These are phyloP conservation scores for Notodonta dromedarius DNA, from an alignment of 2,888 invertebrate species.

Conservation along the genomic window DNA sequence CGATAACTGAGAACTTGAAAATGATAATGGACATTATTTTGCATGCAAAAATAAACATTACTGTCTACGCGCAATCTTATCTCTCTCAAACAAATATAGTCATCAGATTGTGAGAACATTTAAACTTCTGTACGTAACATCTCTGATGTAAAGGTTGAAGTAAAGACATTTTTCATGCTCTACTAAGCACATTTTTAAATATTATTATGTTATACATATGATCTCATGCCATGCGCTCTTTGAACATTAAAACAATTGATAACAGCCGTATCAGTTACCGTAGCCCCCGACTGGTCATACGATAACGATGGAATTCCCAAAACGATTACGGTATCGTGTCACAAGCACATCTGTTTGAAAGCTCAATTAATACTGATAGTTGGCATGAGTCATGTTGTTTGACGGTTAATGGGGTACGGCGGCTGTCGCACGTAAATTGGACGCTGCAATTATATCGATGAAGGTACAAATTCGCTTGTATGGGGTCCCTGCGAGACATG, in stretches of 20 bases:
- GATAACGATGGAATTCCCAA: constrained; percentile 31
- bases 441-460: constrained; percentile 33
- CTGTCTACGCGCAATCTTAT: not conserved
- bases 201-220: too few relatives aligned
- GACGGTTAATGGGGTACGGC: constrained; percentile 29
- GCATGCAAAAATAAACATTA: not conserved
- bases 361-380: constrained; percentile 31
- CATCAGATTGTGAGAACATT: not conserved
- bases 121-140: too few relatives aligned
- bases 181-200: too few relatives aligned
- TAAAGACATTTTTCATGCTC: too few relatives aligned
- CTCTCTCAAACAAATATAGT: not conserved
- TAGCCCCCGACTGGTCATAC: constrained; percentile 32
- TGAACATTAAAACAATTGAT: too few relatives aligned
- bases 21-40: not conserved
- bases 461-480: constrained; percentile 33
- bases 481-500: constrained; percentile 25
- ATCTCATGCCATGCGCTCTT: too few relatives aligned
- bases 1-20: not conserved
- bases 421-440: constrained; percentile 34
- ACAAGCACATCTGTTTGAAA: constrained; percentile 27
- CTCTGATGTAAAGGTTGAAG: too few relatives aligned
- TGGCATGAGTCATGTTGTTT: constrained; percentile 31
- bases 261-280: not conserved
- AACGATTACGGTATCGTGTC: constrained; percentile 36